Percentiles rank a stretch among this genome's conserved stretches.
Conservation (phyloP, 2,797 vertebrate genomes). For the Gambelia wislizenii region DNA sequence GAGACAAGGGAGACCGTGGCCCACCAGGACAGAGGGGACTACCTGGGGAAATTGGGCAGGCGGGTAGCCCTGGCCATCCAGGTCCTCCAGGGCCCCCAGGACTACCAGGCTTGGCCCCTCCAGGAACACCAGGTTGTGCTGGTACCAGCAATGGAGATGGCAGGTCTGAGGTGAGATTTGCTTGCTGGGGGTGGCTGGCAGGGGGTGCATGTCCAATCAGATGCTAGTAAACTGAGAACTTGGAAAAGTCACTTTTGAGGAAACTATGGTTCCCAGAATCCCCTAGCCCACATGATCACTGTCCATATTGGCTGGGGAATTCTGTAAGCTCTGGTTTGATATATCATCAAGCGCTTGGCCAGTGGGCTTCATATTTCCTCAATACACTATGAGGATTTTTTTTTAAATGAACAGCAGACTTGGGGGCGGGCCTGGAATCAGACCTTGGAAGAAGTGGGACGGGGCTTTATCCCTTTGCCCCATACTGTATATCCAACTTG, state of each 20-base stretch:
- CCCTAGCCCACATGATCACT: too few relatives aligned
- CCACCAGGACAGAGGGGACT: conserved; percentile 67
- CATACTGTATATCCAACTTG: too few relatives aligned
- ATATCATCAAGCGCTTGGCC: neutral
- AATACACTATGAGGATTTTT: neutral
- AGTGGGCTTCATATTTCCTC: neutral
- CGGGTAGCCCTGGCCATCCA: conserved; percentile 60
- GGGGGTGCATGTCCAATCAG: neutral
- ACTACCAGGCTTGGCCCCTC: conserved; percentile 4
- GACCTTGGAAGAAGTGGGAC: too few relatives aligned
- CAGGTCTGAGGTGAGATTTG: conserved; percentile 18
- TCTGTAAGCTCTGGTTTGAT: neutral
- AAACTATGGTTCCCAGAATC: too few relatives aligned
- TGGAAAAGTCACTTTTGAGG: too few relatives aligned
- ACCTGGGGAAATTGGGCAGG: conserved; percentile 70
- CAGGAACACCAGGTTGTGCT: neutral
- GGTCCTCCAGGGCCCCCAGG: conserved; percentile 69
- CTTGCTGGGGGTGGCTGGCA: neutral
- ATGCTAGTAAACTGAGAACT: neutral
- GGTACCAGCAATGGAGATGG: neutral
- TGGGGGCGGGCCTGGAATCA: too few relatives aligned
- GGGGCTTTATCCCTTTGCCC: too few relatives aligned
- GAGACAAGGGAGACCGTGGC: conserved; percentile 70
- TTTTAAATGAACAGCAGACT: too few relatives aligned
- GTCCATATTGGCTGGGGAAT: too few relatives aligned